phyloP scores from a whole-genome alignment of 2,797 vertebrate genomes.

The Microhierax caerulescens region DNA sequence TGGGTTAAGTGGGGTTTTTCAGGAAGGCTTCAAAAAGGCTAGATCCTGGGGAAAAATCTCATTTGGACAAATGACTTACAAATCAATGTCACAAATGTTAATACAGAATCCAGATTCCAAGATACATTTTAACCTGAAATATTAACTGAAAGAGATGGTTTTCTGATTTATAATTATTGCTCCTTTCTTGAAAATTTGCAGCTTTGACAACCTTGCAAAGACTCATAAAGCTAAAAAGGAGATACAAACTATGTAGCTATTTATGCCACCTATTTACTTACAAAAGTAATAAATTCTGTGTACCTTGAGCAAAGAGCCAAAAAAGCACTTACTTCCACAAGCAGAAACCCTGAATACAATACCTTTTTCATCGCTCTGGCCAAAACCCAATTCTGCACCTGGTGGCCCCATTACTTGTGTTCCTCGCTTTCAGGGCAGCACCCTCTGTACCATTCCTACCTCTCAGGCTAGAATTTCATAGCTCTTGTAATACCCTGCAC shows the following conservation, averaged over 20 bases:
- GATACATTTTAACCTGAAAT: not conserved
- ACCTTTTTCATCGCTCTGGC: not conserved
- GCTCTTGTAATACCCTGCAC: accelerated
- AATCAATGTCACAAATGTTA: not conserved
- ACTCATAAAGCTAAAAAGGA: not conserved
- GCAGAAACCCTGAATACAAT: not conserved
- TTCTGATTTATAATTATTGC: not conserved
- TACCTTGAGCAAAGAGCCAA: not conserved
- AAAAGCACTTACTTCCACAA: accelerated
- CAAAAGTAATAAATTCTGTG: not conserved
- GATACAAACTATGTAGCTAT: not conserved
- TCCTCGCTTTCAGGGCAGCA: not conserved
- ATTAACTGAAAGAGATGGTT: not conserved
- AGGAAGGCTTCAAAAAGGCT: not conserved
- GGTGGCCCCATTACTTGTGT: accelerated
- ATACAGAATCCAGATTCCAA: not conserved
- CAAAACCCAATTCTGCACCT: not conserved
- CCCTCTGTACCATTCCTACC: not conserved
- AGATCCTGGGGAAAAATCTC: not conserved
- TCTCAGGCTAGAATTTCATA: not conserved
- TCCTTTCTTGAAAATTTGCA: not conserved
- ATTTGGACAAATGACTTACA: not conserved
- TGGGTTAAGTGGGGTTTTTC: not conserved
- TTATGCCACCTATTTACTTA: not conserved
- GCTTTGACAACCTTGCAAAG: not conserved